Evolutionary conservation across 1,140 invertebrate genomes (phyloP).

Genomic region (Euwallacea fornicatus): DNA sequence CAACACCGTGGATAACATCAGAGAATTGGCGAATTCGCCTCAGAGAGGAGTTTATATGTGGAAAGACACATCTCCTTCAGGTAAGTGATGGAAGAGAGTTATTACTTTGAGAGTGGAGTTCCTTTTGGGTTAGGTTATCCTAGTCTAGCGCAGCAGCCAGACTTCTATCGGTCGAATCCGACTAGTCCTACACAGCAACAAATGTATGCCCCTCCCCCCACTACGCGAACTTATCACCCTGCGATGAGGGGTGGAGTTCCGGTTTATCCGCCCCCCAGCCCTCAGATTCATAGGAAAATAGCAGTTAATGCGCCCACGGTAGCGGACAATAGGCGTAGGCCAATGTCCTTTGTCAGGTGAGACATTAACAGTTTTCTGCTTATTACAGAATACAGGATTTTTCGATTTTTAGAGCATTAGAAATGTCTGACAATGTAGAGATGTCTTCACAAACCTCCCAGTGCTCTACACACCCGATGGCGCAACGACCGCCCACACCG

Average conservation of each 20-base stretch:
- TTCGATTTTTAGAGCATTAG: constrained; percentile 65
- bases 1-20: constrained; percentile 66
- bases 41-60: constrained; percentile 82
- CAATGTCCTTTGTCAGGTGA: constrained; percentile 85
- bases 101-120: neutral
- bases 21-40: constrained; percentile 80
- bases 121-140: constrained; percentile 39
- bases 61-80: constrained; percentile 70
- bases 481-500: constrained; percentile 63
- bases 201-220: constrained; percentile 38
- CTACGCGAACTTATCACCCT: constrained; percentile 59
- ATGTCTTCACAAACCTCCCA: constrained; percentile 55
- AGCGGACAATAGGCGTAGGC: constrained; percentile 62
- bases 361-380: neutral
- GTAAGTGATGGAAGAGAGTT: constrained; percentile 19
- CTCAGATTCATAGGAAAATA: constrained; percentile 61
- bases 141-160: constrained; percentile 50
- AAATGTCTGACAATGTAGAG: constrained; percentile 85
- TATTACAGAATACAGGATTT: neutral
- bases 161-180: constrained; percentile 65
- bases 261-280: constrained; percentile 69
- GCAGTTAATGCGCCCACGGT: constrained; percentile 42
- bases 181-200: constrained; percentile 73
- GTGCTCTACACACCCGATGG: constrained; percentile 42
- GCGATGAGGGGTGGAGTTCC: constrained; percentile 65